Evolutionary conservation across 2,113 vertebrate species (phyloP).

Genomic region (Cavia porcellus): DNA sequence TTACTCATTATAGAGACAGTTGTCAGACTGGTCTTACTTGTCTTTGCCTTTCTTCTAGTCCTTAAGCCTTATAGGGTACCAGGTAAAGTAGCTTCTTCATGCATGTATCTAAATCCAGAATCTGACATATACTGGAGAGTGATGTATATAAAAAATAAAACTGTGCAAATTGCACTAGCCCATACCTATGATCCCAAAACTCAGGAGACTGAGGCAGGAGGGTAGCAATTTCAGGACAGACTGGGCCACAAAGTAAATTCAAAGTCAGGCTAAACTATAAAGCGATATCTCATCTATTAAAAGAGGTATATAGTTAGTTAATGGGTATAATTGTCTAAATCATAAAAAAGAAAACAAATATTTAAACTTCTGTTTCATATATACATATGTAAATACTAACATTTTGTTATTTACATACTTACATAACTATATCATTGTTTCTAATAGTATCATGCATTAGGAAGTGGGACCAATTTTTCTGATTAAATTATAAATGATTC

Average conservation of each 20-base stretch:
- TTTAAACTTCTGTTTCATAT: background rate
- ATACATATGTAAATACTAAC: background rate
- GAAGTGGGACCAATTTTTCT: background rate
- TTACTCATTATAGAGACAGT: background rate
- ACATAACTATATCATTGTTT: background rate
- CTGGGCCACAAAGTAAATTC: background rate
- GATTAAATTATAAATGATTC: background rate
- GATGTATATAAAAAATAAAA: background rate
- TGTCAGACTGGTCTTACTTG: background rate
- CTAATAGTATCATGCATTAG: background rate
- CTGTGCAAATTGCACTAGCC: background rate
- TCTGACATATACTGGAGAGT: too few species aligned
- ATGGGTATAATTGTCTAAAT: background rate
- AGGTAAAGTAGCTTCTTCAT: background rate
- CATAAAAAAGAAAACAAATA: background rate
- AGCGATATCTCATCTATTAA: background rate
- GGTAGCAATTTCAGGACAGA: background rate
- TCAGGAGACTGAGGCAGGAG: background rate
- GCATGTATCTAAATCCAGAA: background rate
- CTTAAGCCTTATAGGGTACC: background rate
- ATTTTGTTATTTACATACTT: background rate
- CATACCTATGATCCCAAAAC: background rate
- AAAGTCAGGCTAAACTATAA: background rate
- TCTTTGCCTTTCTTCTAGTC: background rate
- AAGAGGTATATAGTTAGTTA: background rate